These are phyloP conservation scores for Petaurus breviceps DNA, from an alignment of 2,113 vertebrate genomes.

Conservation along the genomic window DNA sequence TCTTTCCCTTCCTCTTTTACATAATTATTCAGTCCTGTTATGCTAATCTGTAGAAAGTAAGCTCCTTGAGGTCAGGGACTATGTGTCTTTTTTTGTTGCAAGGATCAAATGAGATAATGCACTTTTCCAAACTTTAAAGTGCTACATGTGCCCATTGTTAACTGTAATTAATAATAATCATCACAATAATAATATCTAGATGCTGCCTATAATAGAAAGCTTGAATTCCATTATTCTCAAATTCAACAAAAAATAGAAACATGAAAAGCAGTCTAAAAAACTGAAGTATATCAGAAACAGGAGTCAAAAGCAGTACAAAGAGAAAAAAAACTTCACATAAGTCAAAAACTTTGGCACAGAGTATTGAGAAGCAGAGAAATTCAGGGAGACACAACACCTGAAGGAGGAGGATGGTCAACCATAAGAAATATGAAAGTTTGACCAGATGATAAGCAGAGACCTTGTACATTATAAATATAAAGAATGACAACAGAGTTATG, in stretches of 20 bases:
- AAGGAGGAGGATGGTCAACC: too few relatives aligned
- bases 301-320: neutral
- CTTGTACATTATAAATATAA: neutral
- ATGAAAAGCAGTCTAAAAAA: neutral
- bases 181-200: neutral
- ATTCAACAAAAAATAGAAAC: neutral
- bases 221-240: neutral
- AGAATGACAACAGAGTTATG: neutral
- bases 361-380: neutral
- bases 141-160: neutral
- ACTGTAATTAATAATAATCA: neutral
- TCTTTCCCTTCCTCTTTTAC: neutral
- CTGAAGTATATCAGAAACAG: neutral
- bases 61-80: neutral
- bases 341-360: neutral
- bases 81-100: neutral
- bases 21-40: neutral
- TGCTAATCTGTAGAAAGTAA: neutral
- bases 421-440: neutral
- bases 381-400: neutral
- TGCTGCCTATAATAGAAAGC: neutral
- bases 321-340: neutral
- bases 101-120: neutral
- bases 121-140: neutral
- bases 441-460: neutral